A percentile compares a stretch with the other conserved stretches of the same genome.
Conservation (phyloP, 1,140 invertebrate species). For the Megalopta genalis region DNA sequence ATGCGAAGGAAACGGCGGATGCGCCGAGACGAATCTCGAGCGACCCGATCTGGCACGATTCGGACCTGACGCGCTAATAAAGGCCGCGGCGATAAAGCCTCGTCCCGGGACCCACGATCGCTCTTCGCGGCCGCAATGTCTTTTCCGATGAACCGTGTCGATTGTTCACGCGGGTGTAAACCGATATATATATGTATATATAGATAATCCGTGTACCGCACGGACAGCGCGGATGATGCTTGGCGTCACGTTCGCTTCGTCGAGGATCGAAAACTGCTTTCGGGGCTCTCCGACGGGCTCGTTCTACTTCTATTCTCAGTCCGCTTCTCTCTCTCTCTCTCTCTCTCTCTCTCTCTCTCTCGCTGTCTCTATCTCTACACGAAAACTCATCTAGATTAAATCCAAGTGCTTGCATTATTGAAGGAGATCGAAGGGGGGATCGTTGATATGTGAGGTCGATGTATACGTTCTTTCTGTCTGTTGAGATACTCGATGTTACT, state of each 20-base stretch:
- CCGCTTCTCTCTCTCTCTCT: too few species aligned
- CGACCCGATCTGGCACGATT: conserved; percentile 8
- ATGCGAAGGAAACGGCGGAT: conserved; percentile 59
- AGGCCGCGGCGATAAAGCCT: too few species aligned
- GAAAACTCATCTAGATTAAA: conserved; percentile 23
- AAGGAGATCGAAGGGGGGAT: not conserved
- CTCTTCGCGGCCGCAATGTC: too few species aligned
- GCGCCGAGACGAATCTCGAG: conserved; percentile 8
- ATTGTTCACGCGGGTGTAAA: too few species aligned
- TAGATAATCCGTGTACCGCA: too few species aligned
- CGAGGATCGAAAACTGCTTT: conserved; percentile 7
- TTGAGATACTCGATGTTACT: conserved; percentile 25
- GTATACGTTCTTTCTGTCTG: conserved; percentile 19
- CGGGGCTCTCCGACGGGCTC: not conserved
- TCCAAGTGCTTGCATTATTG: conserved; percentile 35
- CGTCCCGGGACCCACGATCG: too few species aligned
- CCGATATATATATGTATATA: too few species aligned
- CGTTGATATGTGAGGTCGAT: conserved; percentile 4
- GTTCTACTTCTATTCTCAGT: not conserved
- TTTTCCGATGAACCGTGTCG: too few species aligned
- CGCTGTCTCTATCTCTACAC: too few species aligned
- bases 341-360: too few species aligned
- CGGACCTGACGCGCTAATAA: not conserved
- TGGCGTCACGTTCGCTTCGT: not conserved
- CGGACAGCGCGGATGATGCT: too few species aligned